Evolutionary conservation across 2,888 invertebrate species (phyloP).

Genomic region (Acleris sparsana): DNA sequence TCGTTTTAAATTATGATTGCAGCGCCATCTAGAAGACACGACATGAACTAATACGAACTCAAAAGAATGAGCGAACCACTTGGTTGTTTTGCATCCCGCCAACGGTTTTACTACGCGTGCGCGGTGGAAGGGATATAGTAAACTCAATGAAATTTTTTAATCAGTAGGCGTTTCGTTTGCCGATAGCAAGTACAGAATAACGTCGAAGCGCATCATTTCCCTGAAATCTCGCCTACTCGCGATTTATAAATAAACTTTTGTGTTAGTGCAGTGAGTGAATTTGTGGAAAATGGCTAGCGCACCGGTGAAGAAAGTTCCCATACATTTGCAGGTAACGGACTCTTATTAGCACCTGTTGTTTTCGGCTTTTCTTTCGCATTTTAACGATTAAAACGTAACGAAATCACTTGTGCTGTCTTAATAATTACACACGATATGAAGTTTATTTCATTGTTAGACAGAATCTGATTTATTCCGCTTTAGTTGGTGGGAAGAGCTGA

Average conservation of each 20-base stretch:
- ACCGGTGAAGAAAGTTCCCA: slow-evolving; percentile 97
- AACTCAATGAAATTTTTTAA: slow-evolving; percentile 61
- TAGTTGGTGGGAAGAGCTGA: slow-evolving; percentile 36
- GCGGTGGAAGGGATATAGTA: slow-evolving; percentile 69
- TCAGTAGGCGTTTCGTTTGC: slow-evolving; percentile 62
- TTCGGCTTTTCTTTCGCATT: slow-evolving; percentile 50
- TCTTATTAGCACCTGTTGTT: slow-evolving; percentile 63
- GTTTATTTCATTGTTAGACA: too few species aligned
- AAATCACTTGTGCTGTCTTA: too few species aligned
- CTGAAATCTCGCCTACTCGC: slow-evolving; percentile 65
- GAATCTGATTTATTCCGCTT: too few species aligned
- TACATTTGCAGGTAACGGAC: slow-evolving; percentile 92
- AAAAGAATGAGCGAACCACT: slow-evolving; percentile 39
- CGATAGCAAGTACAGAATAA: slow-evolving; percentile 44
- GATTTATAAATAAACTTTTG: slow-evolving; percentile 69
- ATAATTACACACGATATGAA: too few species aligned
- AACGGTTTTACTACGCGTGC: slow-evolving; percentile 72
- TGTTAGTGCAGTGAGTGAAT: slow-evolving; percentile 68
- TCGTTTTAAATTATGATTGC: background rate
- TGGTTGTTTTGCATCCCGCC: slow-evolving; percentile 40
- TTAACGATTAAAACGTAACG: slow-evolving; percentile 36
- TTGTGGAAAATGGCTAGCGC: slow-evolving; percentile 85
- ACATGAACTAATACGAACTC: slow-evolving; percentile 33
- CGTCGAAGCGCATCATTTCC: slow-evolving; percentile 49
- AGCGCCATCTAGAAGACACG: slow-evolving; percentile 46